Evolutionary conservation across 53 echinoderm and acorn worm species (phyloP).

Genomic region (Crossaster papposus): DNA sequence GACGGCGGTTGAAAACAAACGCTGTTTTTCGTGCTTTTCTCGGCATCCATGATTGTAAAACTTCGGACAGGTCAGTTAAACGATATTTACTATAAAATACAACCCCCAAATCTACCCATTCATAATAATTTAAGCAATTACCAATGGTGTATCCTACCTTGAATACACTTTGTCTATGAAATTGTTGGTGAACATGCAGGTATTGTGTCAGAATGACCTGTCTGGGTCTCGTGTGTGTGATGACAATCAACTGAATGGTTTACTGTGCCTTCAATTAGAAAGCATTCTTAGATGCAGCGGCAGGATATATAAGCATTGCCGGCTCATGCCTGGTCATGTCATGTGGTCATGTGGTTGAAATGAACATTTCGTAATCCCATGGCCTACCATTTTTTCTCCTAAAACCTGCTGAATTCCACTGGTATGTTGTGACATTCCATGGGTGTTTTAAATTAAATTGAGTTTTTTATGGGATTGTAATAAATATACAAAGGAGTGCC

Average conservation of each 20-base stretch:
- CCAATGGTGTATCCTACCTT: too few species aligned
- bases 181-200: not conserved
- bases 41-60: too few species aligned
- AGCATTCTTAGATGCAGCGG: not conserved
- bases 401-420: not conserved
- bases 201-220: not conserved
- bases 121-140: too few species aligned
- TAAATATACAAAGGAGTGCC: slow-evolving; percentile 6
- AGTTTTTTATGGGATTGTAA: not conserved
- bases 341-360: not conserved
- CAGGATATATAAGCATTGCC: too few species aligned
- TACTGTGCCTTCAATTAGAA: slow-evolving; percentile 9
- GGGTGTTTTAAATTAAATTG: not conserved
- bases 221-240: not conserved
- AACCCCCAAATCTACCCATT: too few species aligned
- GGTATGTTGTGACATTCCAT: slow-evolving; percentile 13
- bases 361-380: not conserved
- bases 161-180: not conserved
- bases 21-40: too few species aligned
- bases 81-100: too few species aligned
- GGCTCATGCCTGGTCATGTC: not conserved
- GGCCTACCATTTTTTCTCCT: not conserved
- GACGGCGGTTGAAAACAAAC: too few species aligned
- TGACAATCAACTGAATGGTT: not conserved
- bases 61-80: too few species aligned